Evolutionary conservation across 2,797 vertebrate genomes (phyloP).

Genomic region (Amblyopsis hoosieri): DNA sequence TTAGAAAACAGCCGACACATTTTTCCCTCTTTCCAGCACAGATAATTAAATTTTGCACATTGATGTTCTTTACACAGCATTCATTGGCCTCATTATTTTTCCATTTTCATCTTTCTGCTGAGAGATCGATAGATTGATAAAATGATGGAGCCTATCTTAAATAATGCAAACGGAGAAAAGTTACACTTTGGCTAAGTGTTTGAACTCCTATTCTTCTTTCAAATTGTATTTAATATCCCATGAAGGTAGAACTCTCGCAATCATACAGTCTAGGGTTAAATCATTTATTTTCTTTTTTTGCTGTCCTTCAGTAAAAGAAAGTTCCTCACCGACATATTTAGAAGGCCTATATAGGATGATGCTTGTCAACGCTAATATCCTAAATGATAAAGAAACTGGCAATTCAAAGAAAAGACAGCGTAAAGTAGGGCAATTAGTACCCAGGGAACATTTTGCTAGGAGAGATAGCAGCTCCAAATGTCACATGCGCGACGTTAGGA

Average conservation of each 20-base stretch:
- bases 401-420: slow-evolving; percentile 75
- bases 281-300: slow-evolving; percentile 65
- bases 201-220: slow-evolving; percentile 80
- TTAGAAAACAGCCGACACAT: slow-evolving; percentile 84
- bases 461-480: slow-evolving; percentile 77
- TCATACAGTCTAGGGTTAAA: slow-evolving; percentile 56
- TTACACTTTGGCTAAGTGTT: slow-evolving; percentile 78
- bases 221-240: slow-evolving; percentile 74
- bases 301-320: slow-evolving; percentile 51
- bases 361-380: slow-evolving; percentile 78
- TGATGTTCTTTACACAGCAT: slow-evolving; percentile 84
- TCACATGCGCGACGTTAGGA: slow-evolving; percentile 73
- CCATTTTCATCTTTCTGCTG: slow-evolving; percentile 86
- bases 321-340: slow-evolving; percentile 45
- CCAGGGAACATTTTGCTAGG: slow-evolving; percentile 79
- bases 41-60: slow-evolving; percentile 87
- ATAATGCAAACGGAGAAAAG: slow-evolving; percentile 82
- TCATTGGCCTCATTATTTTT: slow-evolving; percentile 86
- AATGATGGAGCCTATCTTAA: slow-evolving; percentile 85
- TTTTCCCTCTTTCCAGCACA: slow-evolving; percentile 70
- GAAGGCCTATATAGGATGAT: slow-evolving; percentile 63
- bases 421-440: slow-evolving; percentile 85
- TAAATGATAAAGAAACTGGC: slow-evolving; percentile 76
- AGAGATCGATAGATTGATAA: slow-evolving; percentile 87
- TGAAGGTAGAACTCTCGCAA: slow-evolving; percentile 60